Evolutionary conservation across 2,888 invertebrate species (phyloP).

Genomic region (Scrobipalpa atriplicella): DNA sequence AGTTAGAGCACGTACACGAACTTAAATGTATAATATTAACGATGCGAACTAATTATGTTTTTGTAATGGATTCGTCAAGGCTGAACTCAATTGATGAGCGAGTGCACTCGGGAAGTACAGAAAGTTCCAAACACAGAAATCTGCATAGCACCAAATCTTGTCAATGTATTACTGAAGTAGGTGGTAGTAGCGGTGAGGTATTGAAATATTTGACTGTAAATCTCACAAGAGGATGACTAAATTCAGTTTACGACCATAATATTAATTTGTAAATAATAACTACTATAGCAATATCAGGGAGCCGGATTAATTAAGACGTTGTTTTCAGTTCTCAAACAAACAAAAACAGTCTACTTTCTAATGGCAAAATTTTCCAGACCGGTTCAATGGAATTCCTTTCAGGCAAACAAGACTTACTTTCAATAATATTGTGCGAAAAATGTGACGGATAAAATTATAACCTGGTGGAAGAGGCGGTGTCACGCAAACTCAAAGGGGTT

Average conservation of each 20-base stretch:
- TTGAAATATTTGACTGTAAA: too few relatives aligned
- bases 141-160: too few relatives aligned
- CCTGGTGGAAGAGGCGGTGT: too few relatives aligned
- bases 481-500: too few relatives aligned
- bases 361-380: neutral
- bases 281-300: neutral
- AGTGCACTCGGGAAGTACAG: too few relatives aligned
- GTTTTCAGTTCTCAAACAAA: neutral
- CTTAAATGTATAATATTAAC: neutral
- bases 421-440: neutral
- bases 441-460: neutral
- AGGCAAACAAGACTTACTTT: neutral
- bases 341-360: neutral
- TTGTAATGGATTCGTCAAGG: too few relatives aligned
- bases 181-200: too few relatives aligned
- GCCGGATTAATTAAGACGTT: slow-evolving; percentile 1
- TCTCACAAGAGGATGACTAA: too few relatives aligned
- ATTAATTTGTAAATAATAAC: neutral
- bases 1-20: slow-evolving; percentile 3
- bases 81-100: too few relatives aligned
- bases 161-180: too few relatives aligned
- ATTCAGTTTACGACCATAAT: too few relatives aligned
- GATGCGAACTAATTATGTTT: neutral
- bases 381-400: neutral
- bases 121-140: too few relatives aligned